Conservation (phyloP, 2,113 vertebrate species). For the Chionis minor region DNA sequence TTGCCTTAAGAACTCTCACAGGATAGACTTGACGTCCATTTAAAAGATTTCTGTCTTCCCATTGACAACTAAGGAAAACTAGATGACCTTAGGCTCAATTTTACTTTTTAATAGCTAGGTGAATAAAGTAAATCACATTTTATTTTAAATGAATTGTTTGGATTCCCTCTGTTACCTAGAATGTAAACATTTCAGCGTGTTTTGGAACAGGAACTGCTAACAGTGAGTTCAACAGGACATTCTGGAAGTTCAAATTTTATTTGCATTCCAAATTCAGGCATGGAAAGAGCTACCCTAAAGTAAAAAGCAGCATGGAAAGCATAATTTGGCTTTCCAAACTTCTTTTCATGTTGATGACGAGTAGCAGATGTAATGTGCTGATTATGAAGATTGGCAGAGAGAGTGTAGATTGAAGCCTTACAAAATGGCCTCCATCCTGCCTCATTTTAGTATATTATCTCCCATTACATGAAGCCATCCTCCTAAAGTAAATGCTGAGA, state of each 20-base stretch:
- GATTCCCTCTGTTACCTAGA: not conserved
- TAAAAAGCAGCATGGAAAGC: not conserved
- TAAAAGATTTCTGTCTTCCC: not conserved
- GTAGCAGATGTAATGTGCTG: slow-evolving; percentile 15
- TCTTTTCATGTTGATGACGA: not conserved
- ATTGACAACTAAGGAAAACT: not conserved
- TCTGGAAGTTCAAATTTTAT: not conserved
- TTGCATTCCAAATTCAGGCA: not conserved
- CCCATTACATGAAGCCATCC: not conserved
- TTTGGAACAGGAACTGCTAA: not conserved
- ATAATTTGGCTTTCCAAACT: not conserved
- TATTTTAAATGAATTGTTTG: not conserved
- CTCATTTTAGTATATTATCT: not conserved
- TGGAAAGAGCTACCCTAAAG: not conserved
- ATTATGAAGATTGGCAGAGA: not conserved
- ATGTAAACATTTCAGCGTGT: not conserved
- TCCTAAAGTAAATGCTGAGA: not conserved
- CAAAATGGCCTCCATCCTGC: not conserved
- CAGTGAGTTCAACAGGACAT: not conserved
- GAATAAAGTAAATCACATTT: not conserved
- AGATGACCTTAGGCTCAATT: not conserved
- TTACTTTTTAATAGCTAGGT: not conserved
- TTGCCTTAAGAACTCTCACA: not conserved
- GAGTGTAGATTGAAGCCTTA: not conserved
- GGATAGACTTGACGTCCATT: not conserved